A percentile compares a stretch with the other conserved stretches of the same genome.
Conservation (phyloP, 2,888 invertebrate species). For the Anarsia innoxiella region DNA sequence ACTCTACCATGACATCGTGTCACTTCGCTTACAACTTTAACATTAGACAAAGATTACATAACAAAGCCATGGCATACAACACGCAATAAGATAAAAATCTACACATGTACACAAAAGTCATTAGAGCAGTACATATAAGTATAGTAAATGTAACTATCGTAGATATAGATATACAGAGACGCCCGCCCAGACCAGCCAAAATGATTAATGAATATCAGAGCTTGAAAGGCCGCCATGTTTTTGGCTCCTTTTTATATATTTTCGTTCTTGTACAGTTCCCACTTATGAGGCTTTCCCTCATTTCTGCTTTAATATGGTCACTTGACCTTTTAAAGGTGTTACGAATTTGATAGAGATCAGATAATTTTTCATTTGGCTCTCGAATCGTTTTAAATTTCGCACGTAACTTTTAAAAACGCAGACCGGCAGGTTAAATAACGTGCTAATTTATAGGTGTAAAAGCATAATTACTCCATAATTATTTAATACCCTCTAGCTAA, state of each 20-base stretch:
- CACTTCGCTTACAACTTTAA: too few species aligned
- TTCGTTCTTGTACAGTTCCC: conserved; percentile 30
- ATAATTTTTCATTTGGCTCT: conserved; percentile 7
- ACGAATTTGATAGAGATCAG: conserved; percentile 10
- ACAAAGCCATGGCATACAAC: too few species aligned
- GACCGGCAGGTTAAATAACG: conserved; percentile 9
- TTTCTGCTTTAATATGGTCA: conserved; percentile 10
- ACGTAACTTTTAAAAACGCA: conserved; percentile 4
- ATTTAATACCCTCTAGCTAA: conserved; percentile 13
- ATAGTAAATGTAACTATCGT: conserved; percentile 23
- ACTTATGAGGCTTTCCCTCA: conserved; percentile 20
- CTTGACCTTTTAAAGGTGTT: conserved; percentile 8
- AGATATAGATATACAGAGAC: conserved; percentile 29
- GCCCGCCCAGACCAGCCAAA: conserved; percentile 49
- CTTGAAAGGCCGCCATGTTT: conserved; percentile 51
- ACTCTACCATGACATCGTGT: too few species aligned
- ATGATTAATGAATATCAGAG: conserved; percentile 67
- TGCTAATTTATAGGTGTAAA: conserved; percentile 13
- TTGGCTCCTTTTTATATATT: conserved; percentile 30
- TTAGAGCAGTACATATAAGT: conserved; percentile 36
- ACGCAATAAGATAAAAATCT: conserved; percentile 1
- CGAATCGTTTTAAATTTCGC: conserved; percentile 7
- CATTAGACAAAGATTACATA: too few species aligned
- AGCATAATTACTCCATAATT: conserved; percentile 19
- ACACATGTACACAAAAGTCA: conserved; percentile 32